A percentile compares a stretch with the other conserved stretches of the same genome.
Conservation (phyloP, 2,113 vertebrate species). For the Ceyx melanurus region DNA sequence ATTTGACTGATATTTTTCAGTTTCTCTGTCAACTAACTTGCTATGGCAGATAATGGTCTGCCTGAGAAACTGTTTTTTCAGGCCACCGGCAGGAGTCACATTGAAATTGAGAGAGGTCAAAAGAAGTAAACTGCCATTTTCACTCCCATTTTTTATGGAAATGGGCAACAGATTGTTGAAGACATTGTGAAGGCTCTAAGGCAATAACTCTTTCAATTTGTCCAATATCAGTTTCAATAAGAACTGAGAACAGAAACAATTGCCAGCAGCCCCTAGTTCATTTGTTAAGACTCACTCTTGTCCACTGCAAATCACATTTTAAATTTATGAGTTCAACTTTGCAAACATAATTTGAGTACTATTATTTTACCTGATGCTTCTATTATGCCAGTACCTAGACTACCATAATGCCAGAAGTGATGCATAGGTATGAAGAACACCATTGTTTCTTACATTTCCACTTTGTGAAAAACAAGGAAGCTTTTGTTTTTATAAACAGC, state of each 20-base stretch:
- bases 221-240: constrained; percentile 69
- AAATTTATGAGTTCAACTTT: constrained; percentile 54
- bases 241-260: constrained; percentile 60
- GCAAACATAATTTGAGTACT: constrained; percentile 61
- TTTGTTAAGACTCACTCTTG: constrained; percentile 67
- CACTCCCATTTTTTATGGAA: constrained; percentile 77
- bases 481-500: background rate
- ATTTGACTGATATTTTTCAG: constrained; percentile 64
- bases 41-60: constrained; percentile 60
- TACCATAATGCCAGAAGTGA: background rate
- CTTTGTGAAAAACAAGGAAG: background rate
- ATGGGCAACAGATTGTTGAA: constrained; percentile 65
- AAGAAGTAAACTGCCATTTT: constrained; percentile 73
- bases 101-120: constrained; percentile 68
- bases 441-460: background rate
- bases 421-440: background rate
- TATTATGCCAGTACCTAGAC: constrained; percentile 7
- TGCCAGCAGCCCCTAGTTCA: constrained; percentile 34
- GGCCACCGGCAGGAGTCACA: constrained; percentile 43
- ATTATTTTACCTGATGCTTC: constrained; percentile 58
- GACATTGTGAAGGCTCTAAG: constrained; percentile 52
- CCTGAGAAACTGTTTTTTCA: constrained; percentile 69
- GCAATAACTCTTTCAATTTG: constrained; percentile 71
- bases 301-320: constrained; percentile 66
- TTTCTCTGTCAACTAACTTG: constrained; percentile 63